Conservation (phyloP, 2,888 invertebrate species). For the Zaprionus lineosus region DNA sequence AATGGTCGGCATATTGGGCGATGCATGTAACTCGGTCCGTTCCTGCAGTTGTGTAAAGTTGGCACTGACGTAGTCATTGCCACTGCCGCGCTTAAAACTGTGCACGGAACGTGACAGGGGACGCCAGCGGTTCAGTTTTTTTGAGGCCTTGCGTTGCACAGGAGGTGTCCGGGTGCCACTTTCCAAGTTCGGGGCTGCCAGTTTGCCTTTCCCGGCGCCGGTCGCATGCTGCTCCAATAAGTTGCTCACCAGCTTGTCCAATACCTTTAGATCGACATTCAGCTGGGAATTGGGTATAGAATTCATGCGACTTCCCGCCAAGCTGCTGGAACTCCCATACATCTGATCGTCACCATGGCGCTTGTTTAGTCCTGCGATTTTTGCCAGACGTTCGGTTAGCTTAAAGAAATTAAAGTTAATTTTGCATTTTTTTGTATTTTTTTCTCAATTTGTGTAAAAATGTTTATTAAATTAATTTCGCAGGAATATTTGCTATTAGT, state of each 20-base stretch:
- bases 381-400: conserved; percentile 81
- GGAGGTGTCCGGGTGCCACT: conserved; percentile 54
- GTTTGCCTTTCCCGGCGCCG: conserved; percentile 19
- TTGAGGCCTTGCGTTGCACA: conserved; percentile 61
- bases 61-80: conserved; percentile 22
- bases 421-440: too few relatives aligned
- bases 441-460: too few relatives aligned
- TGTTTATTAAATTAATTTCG: too few relatives aligned
- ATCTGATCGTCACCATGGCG: conserved; percentile 46
- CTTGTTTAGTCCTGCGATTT: conserved; percentile 78
- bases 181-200: conserved; percentile 20
- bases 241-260: conserved; percentile 86
- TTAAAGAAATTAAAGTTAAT: conserved; percentile 36
- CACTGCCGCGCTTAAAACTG: conserved; percentile 62
- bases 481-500: too few relatives aligned
- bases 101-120: conserved; percentile 82
- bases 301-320: conserved; percentile 74
- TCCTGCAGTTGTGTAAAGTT: conserved; percentile 63
- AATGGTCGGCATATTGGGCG: conserved; percentile 82
- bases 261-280: conserved; percentile 85
- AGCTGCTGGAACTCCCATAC: conserved; percentile 45
- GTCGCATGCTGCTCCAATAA: conserved; percentile 84
- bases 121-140: conserved; percentile 81
- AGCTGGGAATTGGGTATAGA: conserved; percentile 82
- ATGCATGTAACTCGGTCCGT: conserved; percentile 37